Evolutionary conservation across 1,140 invertebrate species (phyloP).

Genomic region (Ceratina calcarata): DNA sequence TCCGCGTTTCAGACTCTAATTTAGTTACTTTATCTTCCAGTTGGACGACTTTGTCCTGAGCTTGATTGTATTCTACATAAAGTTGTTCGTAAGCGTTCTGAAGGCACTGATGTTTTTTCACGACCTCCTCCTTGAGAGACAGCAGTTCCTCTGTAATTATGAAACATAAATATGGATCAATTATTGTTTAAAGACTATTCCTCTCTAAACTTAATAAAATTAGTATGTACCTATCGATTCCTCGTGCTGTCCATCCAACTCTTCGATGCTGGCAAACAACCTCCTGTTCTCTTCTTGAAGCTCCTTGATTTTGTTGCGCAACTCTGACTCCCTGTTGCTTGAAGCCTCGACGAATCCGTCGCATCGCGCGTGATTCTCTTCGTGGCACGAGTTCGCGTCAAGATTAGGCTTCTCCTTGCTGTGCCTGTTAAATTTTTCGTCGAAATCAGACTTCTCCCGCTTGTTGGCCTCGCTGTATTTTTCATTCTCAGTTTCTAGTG

Average conservation of each 20-base stretch:
- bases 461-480: slow-evolving; percentile 32
- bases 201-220: too few species aligned
- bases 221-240: slow-evolving; percentile 81
- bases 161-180: too few species aligned
- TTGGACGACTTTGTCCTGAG: slow-evolving; percentile 62
- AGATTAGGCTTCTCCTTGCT: slow-evolving; percentile 58
- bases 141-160: slow-evolving; percentile 81
- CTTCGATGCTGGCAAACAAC: slow-evolving; percentile 83
- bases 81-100: slow-evolving; percentile 76
- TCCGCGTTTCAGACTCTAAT: background rate
- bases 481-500: slow-evolving; percentile 79
- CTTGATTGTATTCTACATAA: slow-evolving; percentile 74
- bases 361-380: slow-evolving; percentile 43
- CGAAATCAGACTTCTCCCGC: slow-evolving; percentile 66
- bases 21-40: slow-evolving; percentile 43
- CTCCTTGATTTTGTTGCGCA: slow-evolving; percentile 78
- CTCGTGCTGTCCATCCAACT: slow-evolving; percentile 87
- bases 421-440: slow-evolving; percentile 62
- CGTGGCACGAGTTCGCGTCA: slow-evolving; percentile 36
- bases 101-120: slow-evolving; percentile 80
- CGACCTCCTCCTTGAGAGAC: slow-evolving; percentile 83
- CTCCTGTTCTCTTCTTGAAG: slow-evolving; percentile 81
- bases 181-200: too few species aligned
- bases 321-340: slow-evolving; percentile 65
- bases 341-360: slow-evolving; percentile 42